Evolutionary conservation across 2,113 vertebrate species (phyloP).

Genomic region (Chaetops frenatus): DNA sequence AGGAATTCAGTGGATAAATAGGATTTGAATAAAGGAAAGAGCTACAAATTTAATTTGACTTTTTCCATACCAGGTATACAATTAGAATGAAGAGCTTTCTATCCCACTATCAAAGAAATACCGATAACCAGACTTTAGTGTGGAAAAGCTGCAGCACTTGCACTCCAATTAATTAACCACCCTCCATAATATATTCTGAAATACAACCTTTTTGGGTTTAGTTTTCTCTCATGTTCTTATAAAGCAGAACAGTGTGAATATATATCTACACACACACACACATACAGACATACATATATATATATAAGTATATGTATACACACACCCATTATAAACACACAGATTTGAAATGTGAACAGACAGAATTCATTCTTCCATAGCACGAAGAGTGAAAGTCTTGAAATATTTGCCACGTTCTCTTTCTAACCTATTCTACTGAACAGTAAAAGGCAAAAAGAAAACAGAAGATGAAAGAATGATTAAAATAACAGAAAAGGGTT

Average conservation of each 20-base stretch:
- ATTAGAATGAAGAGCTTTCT: background rate
- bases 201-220: background rate
- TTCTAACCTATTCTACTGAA: background rate
- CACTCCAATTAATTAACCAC: background rate
- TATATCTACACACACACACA: background rate
- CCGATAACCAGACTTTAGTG: background rate
- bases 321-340: background rate
- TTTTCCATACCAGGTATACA: constrained; percentile 24
- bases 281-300: rapidly evolving
- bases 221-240: background rate
- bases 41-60: background rate
- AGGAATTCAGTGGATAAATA: constrained; percentile 8
- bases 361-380: background rate
- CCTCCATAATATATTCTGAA: background rate
- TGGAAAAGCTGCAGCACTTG: background rate
- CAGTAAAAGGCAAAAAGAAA: background rate
- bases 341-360: background rate
- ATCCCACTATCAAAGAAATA: background rate
- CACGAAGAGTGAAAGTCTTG: background rate
- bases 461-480: background rate
- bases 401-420: background rate
- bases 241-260: background rate
- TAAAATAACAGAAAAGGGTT: background rate
- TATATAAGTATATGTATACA: too few relatives aligned
- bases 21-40: constrained; percentile 11